These are phyloP conservation scores for Pangasius macronema DNA, from an alignment of 2,797 vertebrate species.

Conservation along the genomic window DNA sequence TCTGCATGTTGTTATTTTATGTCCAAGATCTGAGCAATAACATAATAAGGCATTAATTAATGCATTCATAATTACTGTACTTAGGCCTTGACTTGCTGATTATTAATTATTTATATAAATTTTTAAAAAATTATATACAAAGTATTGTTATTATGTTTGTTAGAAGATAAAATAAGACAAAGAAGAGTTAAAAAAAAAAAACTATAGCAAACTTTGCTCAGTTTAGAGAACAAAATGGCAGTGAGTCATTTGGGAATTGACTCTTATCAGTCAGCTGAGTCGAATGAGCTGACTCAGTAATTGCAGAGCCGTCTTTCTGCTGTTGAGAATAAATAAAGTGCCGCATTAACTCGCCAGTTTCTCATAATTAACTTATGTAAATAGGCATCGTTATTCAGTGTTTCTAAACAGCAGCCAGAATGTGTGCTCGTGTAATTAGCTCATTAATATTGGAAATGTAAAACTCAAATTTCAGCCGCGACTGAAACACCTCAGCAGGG, in stretches of 20 bases:
- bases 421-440: conserved; percentile 63
- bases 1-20: background rate
- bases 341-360: conserved; percentile 52
- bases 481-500: conserved; percentile 50
- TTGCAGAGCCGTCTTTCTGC: background rate
- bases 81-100: background rate
- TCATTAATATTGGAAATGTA: conserved; percentile 64
- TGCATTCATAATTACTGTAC: background rate
- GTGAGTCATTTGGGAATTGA: background rate
- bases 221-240: background rate
- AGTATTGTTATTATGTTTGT: background rate
- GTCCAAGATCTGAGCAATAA: background rate
- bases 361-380: conserved; percentile 62
- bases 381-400: conserved; percentile 56
- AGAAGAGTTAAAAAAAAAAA: background rate
- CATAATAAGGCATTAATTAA: background rate
- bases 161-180: background rate
- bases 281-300: background rate
- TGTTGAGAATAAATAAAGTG: conserved; percentile 52
- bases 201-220: background rate
- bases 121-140: background rate
- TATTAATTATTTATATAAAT: background rate
- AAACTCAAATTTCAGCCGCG: conserved; percentile 51
- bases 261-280: background rate
- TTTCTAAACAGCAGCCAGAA: conserved; percentile 56